Percentiles rank a stretch among this genome's conserved stretches.
Evolutionary conservation across 2,113 vertebrate genomes (phyloP).

Genomic region (Megaceryle maxima): DNA sequence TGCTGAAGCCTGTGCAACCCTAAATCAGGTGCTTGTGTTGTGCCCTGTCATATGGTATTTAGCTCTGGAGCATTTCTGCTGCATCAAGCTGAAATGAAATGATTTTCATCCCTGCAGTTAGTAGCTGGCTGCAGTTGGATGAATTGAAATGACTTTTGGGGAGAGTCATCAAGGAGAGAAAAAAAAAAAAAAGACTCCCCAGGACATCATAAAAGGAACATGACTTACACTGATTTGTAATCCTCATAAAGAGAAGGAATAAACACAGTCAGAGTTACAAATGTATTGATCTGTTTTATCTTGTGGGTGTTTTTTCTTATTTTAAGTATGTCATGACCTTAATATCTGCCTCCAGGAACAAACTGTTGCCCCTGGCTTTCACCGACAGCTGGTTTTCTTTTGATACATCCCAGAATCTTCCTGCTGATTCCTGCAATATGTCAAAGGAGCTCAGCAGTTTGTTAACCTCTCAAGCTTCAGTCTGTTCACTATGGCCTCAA

Average conservation of each 20-base stretch:
- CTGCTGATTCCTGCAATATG: neutral
- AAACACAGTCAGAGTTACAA: neutral
- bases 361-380: constrained; percentile 11
- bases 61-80: constrained; percentile 2
- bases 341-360: neutral
- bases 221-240: neutral
- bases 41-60: constrained; percentile 45
- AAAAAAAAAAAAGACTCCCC: neutral
- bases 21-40: constrained; percentile 21
- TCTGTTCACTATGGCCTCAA: neutral
- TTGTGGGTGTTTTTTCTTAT: neutral
- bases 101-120: constrained; percentile 53
- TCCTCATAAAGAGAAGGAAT: neutral
- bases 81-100: constrained; percentile 49
- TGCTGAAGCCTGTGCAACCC: neutral
- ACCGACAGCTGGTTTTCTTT: neutral
- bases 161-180: neutral
- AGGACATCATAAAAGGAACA: neutral
- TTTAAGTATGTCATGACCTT: neutral
- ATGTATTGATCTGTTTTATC: neutral
- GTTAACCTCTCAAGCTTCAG: constrained; percentile 9
- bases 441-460: neutral
- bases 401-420: constrained; percentile 33
- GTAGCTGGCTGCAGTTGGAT: neutral
- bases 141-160: constrained; percentile 46